Conservation (phyloP, 2,797 vertebrate species). For the Sarcoramphus papa region DNA sequence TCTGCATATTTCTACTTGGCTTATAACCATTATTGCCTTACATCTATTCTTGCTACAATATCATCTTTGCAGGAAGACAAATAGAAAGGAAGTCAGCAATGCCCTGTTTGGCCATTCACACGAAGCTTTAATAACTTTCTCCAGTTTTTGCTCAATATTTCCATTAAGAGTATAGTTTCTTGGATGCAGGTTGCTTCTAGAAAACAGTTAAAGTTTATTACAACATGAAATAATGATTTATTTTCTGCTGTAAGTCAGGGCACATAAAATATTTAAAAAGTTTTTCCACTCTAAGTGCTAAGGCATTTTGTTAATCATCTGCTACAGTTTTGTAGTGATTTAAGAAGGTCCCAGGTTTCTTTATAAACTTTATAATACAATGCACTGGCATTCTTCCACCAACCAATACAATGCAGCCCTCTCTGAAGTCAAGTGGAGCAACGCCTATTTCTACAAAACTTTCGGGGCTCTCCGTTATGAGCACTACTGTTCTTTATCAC, state of each 20-base stretch:
- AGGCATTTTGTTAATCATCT: slow-evolving; percentile 12
- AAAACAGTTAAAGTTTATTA: slow-evolving; percentile 12
- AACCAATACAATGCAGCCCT: not conserved
- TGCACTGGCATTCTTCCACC: not conserved
- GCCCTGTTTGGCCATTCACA: not conserved
- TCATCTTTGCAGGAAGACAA: not conserved
- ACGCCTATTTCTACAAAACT: not conserved
- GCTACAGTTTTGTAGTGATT: not conserved
- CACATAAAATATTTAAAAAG: not conserved
- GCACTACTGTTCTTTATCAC: not conserved
- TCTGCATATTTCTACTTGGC: not conserved
- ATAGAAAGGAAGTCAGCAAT: not conserved
- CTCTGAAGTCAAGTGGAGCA: not conserved
- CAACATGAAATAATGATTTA: not conserved
- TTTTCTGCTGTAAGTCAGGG: not conserved
- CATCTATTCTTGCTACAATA: not conserved
- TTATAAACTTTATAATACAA: not conserved
- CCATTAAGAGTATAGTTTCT: not conserved
- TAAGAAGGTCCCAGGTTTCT: not conserved
- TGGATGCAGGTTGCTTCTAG: not conserved
- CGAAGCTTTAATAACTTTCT: not conserved
- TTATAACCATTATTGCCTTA: not conserved
- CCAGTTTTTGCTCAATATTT: not conserved
- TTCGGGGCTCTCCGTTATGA: not conserved
- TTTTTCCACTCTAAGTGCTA: not conserved